Evolutionary conservation across 1,140 invertebrate species (phyloP).

Genomic region (Atta cephalotes): DNA sequence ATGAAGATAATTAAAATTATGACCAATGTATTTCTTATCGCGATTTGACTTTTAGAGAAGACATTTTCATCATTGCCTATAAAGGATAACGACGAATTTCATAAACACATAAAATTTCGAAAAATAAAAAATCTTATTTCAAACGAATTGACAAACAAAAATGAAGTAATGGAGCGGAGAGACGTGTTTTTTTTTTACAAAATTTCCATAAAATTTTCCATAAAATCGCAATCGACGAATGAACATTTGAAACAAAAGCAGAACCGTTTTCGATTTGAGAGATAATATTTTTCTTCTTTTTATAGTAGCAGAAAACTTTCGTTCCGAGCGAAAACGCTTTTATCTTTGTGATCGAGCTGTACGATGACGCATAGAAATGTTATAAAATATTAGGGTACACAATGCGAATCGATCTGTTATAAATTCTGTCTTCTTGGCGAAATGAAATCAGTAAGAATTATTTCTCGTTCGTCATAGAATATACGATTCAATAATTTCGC

Average conservation of each 20-base stretch:
- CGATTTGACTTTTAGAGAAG: background rate
- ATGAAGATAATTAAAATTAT: conserved; percentile 21
- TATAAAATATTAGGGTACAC: background rate
- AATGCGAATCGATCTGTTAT: background rate
- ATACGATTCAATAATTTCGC: conserved; percentile 23
- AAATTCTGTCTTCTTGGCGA: background rate
- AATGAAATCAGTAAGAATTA: background rate
- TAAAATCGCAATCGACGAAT: background rate
- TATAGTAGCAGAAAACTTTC: background rate
- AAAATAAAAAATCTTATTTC: background rate
- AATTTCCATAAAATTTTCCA: background rate
- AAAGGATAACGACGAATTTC: background rate
- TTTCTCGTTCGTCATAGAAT: background rate
- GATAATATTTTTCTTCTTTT: background rate
- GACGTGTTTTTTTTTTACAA: background rate
- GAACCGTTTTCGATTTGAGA: background rate
- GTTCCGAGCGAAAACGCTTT: conserved; percentile 14
- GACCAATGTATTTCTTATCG: background rate
- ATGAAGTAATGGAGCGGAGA: too few species aligned
- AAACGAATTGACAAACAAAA: background rate
- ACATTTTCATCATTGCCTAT: background rate
- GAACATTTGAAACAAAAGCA: background rate
- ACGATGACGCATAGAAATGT: background rate
- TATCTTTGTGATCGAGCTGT: background rate
- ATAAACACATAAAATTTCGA: background rate